Percentiles rank a stretch among this genome's conserved stretches.
Conservation (phyloP, 2,797 vertebrate species). For the Hydrolagus colliei region DNA sequence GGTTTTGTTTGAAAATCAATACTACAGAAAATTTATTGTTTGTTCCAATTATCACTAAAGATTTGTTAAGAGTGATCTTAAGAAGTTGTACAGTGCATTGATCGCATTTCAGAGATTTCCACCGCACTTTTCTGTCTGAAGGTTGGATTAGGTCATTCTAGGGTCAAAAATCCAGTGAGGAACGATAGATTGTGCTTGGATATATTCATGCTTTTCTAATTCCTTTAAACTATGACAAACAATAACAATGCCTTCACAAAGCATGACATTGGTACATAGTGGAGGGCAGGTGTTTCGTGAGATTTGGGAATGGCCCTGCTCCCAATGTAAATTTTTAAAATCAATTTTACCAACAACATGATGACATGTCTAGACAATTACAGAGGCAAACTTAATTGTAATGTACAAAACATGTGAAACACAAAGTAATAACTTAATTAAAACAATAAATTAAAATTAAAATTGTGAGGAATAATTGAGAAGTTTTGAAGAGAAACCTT, state of each 20-base stretch:
- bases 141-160: background rate
- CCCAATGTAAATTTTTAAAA: background rate
- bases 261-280: background rate
- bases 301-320: background rate
- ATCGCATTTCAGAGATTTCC: background rate
- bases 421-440: slow-evolving; percentile 6
- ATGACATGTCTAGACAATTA: background rate
- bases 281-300: background rate
- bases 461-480: slow-evolving; percentile 8
- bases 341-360: slow-evolving; percentile 13
- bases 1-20: background rate
- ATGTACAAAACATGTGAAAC: slow-evolving; percentile 20
- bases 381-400: slow-evolving; percentile 3
- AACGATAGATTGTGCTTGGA: background rate
- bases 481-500: background rate
- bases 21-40: background rate
- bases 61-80: background rate
- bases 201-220: too few relatives aligned
- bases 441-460: slow-evolving; percentile 24
- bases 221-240: background rate
- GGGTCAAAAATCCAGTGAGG: background rate
- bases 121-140: background rate
- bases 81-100: background rate
- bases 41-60: background rate
- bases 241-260: slow-evolving; percentile 9